Conservation (phyloP, 2,797 vertebrate species). For the Coendou prehensilis region DNA sequence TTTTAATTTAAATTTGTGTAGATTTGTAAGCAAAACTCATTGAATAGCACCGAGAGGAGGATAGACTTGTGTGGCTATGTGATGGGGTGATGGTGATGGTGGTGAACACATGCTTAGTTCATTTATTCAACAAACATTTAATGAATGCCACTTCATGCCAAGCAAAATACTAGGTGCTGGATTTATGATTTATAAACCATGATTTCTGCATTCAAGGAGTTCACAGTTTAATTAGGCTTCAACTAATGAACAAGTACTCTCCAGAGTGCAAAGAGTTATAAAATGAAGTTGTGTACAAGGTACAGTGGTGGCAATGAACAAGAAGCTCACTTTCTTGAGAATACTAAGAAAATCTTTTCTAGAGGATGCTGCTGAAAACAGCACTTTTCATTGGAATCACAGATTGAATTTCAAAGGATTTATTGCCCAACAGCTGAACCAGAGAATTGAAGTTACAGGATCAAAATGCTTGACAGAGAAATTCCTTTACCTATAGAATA, state of each 20-base stretch:
- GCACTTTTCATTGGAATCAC: constrained; percentile 18
- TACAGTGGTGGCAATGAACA: not conserved
- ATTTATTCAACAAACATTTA: constrained; percentile 51
- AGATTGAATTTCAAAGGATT: constrained; percentile 62
- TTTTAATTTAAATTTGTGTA: constrained; percentile 13
- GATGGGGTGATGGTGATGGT: not conserved
- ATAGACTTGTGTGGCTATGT: not conserved
- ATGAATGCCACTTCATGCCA: constrained; percentile 20
- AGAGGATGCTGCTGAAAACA: constrained; percentile 36
- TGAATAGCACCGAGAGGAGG: not conserved
- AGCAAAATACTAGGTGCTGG: not conserved
- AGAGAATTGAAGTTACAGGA: constrained; percentile 32
- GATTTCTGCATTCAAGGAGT: constrained; percentile 6
- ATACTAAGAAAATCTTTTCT: constrained; percentile 30
- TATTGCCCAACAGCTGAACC: not conserved
- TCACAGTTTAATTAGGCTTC: constrained; percentile 63
- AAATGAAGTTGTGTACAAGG: constrained; percentile 17
- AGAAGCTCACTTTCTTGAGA: constrained; percentile 15
- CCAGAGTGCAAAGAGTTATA: not conserved
- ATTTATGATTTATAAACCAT: constrained; percentile 37
- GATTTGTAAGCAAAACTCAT: constrained; percentile 17
- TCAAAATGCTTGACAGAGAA: constrained; percentile 57
- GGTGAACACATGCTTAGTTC: not conserved
- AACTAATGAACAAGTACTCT: not conserved
- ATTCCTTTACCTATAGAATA: constrained; percentile 18